Evolutionary conservation across 1,140 invertebrate genomes (phyloP), one percentile per base, ranked within the genome.

Genomic region (Ceratina calcarata): DNA sequence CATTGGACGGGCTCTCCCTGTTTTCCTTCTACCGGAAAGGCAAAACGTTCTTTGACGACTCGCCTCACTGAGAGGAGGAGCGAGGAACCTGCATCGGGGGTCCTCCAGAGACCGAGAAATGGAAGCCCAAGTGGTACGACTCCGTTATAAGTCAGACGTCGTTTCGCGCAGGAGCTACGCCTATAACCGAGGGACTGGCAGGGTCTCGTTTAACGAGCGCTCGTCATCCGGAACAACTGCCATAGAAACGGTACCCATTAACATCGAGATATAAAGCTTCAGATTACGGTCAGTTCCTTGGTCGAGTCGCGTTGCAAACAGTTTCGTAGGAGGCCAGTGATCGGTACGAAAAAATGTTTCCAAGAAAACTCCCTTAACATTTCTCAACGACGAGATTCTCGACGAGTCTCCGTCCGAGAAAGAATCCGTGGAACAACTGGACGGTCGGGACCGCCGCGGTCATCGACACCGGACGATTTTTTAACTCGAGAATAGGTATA

Each of bases 191-290:
- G 53, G 16, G 13, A 32, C 27, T 49, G 13, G 7, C 32, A 13
- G 22, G 45, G 15, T 22, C 20, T 6, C n/a, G 20, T 55, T 81
- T 84, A 66, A 78, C 65, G 53, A 24, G 32, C 62, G 66, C 13
- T 61, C 62, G 70, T 68, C 68, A 86, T 84, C 84, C 76, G 74
- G 45, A 76, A 80, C 62, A 81, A 85, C 75, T 74, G 80, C 73
- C 60, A 64, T 66, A 78, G 79, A 58, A 87, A 88, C 82, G 83
- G 83, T 86, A 76, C 79, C 86, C 86, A 87, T 90, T 91, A 89
- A 90, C 88, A 85, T 81, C 78, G 64, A 86, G 84, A 88, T 88
- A 55, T 18, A n/a, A 55, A 55, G 13, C 53, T 55, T 4, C 53
- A 6, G 53, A 55, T 55, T 55, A 55, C 53, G 18, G 53, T 18